Base-by-base conservation (phyloP, 2,113 vertebrate genomes). In the Catagonus wagneri region DNA sequence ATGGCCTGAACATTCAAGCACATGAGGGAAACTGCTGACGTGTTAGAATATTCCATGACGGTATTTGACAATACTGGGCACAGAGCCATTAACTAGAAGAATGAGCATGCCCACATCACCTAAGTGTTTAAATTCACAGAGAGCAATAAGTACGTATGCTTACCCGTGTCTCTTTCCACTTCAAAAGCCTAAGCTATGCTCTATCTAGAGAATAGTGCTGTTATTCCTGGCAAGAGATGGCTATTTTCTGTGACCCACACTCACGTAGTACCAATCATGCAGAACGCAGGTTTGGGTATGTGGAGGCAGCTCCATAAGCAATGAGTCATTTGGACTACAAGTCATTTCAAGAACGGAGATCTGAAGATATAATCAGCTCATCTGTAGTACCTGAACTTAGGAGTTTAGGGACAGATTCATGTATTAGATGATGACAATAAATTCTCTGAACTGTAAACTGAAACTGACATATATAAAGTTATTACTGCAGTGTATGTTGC, bases 121-220 rank as follows among this genome's bases (percentile, higher is more conserved):
- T 81, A 88, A 80, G 63, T 72, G 16, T 96, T 94, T 88, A 91
- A 94, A 94, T 68, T 88, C 65, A 87, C 2, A 84, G 39, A 94
- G 61, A 58, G 36, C 52, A 95, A 78, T 86, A 92, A 92, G 14
- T 20, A 89, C 2, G 3, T 10, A 78, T 52, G 23, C 32, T 83
- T 81, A 56, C 54, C 54, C 76, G 56, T 23, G 16, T 68, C 50
- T 96, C 15, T 91, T 97, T 93, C 36, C 60, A 94, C 72, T 93
- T 61, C 19, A 78, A 98, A 96, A 94, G 50, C 2, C n/a, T n/a
- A n/a, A 80, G 60, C 23, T 63, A 54, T 71, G 16, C 52, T 86
- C 66, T 83, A 6, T 89, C 65, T 80, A 61, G 58, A 90, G 54
- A 94, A 93, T 23, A 66, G 58, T 19, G 25, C 7, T 87, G 3